Conservation (phyloP, 1,140 invertebrate genomes). For the Calephelis virginiensis region DNA sequence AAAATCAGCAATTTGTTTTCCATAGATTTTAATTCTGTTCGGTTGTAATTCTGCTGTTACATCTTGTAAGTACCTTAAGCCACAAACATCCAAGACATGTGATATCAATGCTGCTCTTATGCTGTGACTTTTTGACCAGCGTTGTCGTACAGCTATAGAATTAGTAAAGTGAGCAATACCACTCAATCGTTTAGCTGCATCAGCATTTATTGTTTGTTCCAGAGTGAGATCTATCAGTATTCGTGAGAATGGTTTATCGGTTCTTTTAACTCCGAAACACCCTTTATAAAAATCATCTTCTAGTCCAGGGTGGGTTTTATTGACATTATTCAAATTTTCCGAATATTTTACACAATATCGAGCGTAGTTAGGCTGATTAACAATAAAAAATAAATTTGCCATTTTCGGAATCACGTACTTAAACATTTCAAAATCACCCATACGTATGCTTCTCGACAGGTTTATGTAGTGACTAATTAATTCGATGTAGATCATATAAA, state of each 20-base stretch:
- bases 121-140: slow-evolving; percentile 35
- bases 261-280: slow-evolving; percentile 33
- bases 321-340: slow-evolving; percentile 39
- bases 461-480: slow-evolving; percentile 38
- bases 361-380: slow-evolving; percentile 45
- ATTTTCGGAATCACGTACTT: slow-evolving; percentile 41
- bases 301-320: slow-evolving; percentile 28
- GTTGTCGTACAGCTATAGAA: slow-evolving; percentile 39
- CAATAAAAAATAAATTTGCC: slow-evolving; percentile 43
- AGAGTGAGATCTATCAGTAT: slow-evolving; percentile 40
- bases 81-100: slow-evolving; percentile 32
- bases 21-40: background rate
- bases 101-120: slow-evolving; percentile 34
- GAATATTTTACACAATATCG: slow-evolving; percentile 38
- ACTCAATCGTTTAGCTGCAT: slow-evolving; percentile 38
- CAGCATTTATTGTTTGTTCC: slow-evolving; percentile 47
- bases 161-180: slow-evolving; percentile 40
- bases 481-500: slow-evolving; percentile 30
- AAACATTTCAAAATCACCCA: slow-evolving; percentile 38
- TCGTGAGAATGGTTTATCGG: slow-evolving; percentile 42
- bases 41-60: slow-evolving; percentile 25
- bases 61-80: slow-evolving; percentile 32
- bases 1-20: slow-evolving; percentile 20
- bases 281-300: slow-evolving; percentile 23
- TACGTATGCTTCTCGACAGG: slow-evolving; percentile 36